phyloP scores from a whole-genome alignment of 2,797 vertebrate genomes.

The Synanceia verrucosa region DNA sequence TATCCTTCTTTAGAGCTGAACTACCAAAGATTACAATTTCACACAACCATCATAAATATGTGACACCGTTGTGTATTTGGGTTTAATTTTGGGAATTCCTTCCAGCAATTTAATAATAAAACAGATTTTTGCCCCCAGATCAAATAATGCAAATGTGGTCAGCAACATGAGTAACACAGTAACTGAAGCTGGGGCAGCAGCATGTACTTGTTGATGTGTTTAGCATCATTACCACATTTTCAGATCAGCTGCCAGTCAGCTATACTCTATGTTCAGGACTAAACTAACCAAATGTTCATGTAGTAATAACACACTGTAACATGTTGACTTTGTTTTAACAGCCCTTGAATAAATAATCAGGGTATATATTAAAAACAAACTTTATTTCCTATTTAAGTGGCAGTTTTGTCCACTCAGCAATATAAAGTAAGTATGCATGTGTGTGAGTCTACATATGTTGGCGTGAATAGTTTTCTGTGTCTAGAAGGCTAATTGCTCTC shows the following conservation, averaged over 20 bases:
- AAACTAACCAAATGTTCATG: neutral
- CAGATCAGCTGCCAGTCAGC: neutral
- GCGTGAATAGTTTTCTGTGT: slow-evolving; percentile 72
- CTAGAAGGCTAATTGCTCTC: slow-evolving; percentile 81
- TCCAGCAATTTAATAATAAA: too few species aligned
- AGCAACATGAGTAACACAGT: neutral
- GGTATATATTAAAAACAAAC: neutral
- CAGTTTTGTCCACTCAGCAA: neutral
- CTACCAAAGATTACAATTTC: neutral
- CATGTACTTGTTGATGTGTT: neutral
- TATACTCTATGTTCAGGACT: neutral
- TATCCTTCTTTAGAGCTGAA: neutral
- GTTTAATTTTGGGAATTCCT: neutral
- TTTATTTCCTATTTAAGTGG: neutral
- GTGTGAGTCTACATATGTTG: slow-evolving; percentile 37
- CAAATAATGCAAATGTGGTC: neutral
- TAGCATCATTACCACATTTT: neutral
- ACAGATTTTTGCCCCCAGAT: too few species aligned
- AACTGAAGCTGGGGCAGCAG: neutral
- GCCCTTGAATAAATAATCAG: neutral
- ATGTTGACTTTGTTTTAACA: neutral
- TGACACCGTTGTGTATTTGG: neutral
- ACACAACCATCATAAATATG: neutral
- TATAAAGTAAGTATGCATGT: slow-evolving; percentile 2
- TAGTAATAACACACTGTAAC: neutral